Conservation (phyloP, 1,140 invertebrate genomes). For the Anastatus disparis region DNA sequence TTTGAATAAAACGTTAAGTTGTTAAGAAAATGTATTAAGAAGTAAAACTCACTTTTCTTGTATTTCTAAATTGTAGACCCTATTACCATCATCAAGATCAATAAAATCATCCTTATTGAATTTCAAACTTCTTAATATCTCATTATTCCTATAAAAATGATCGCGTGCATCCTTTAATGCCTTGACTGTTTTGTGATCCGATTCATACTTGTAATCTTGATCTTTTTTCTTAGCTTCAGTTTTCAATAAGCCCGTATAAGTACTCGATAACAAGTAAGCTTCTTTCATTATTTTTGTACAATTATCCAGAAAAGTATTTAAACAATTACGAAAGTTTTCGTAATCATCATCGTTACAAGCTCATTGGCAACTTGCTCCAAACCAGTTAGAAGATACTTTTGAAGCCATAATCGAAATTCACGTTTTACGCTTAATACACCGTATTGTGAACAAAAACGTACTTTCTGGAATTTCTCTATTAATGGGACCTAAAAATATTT, state of each 20-base stretch:
- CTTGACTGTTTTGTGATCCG: constrained; percentile 6
- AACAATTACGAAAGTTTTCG: neutral
- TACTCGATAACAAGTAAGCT: constrained; percentile 18
- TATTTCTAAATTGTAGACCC: constrained; percentile 34
- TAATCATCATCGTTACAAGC: constrained; percentile 8
- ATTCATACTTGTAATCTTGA: constrained; percentile 23
- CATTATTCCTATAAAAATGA: constrained; percentile 10
- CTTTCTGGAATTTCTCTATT: constrained; percentile 36
- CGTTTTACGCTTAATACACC: constrained; percentile 33
- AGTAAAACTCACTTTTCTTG: constrained; percentile 39
- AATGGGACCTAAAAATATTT: constrained; percentile 18
- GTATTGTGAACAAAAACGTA: constrained; percentile 36
- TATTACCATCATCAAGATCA: constrained; percentile 24
- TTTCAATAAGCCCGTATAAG: constrained; percentile 20
- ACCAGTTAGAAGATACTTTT: constrained; percentile 28
- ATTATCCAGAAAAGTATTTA: neutral
- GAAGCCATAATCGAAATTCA: constrained; percentile 34
- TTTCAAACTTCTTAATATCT: constrained; percentile 8
- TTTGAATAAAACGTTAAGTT: no score
- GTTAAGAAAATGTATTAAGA: no score
- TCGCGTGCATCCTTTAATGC: constrained; percentile 16
- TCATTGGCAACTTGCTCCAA: constrained; percentile 14
- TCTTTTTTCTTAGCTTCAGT: constrained; percentile 29
- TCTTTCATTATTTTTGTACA: constrained; percentile 13
- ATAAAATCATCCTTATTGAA: constrained; percentile 32